These are phyloP conservation scores for Urosaurus nigricauda DNA, from an alignment of 2,797 vertebrate species.

Conservation along the genomic window DNA sequence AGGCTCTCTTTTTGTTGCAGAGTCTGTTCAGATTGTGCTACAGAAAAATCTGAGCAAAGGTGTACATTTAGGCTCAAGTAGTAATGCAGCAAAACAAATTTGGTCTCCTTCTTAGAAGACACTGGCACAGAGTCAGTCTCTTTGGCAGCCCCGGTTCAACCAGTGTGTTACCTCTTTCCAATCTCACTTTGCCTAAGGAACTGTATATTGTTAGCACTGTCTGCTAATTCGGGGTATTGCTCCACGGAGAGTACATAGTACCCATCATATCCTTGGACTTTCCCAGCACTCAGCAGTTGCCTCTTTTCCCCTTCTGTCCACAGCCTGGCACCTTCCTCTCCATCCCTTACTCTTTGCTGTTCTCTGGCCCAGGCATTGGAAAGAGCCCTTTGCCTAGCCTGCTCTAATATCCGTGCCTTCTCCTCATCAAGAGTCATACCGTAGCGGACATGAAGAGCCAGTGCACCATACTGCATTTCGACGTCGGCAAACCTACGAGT, in stretches of 20 bases:
- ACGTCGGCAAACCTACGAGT: constrained; percentile 98
- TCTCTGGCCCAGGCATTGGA: constrained; percentile 93
- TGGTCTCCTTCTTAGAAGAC: constrained; percentile 78
- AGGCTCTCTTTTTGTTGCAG: constrained; percentile 80
- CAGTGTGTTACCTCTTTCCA: constrained; percentile 96
- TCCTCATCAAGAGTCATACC: constrained; percentile 97
- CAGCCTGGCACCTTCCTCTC: constrained; percentile 93
- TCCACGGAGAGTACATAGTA: constrained; percentile 99
- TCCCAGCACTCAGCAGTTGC: constrained; percentile 94
- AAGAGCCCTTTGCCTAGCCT: constrained; percentile 95
- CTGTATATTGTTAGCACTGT: constrained; percentile 97
- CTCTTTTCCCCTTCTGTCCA: constrained; percentile 99
- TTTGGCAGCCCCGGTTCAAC: constrained; percentile 86
- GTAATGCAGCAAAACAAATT: constrained; percentile 87
- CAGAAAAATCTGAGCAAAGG: constrained; percentile 89
- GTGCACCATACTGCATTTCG: constrained; percentile 90
- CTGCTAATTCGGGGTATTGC: constrained; percentile 98
- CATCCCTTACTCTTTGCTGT: constrained; percentile 93
- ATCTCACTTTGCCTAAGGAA: constrained; percentile 99
- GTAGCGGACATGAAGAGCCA: constrained; percentile 95
- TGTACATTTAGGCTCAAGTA: constrained; percentile 88
- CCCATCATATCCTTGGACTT: constrained; percentile 96
- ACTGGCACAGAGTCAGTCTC: constrained; percentile 78
- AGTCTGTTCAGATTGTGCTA: constrained; percentile 90
- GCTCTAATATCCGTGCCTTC: constrained; percentile 92